Evolutionary conservation across 2,888 invertebrate genomes (phyloP).

Genomic region (Julus scandinavius): DNA sequence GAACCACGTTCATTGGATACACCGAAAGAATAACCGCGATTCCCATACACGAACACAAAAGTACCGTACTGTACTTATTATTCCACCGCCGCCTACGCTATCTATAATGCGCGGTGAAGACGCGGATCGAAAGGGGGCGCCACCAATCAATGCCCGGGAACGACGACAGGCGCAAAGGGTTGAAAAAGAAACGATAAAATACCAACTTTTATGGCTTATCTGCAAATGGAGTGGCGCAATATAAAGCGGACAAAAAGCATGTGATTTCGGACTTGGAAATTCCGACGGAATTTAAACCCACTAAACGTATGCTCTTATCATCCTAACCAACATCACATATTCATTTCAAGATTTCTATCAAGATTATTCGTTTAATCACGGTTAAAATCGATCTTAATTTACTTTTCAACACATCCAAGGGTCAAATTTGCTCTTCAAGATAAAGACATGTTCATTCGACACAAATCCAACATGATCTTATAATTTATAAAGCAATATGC

Average conservation of each 20-base stretch:
- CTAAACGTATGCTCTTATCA: too few species aligned
- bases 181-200: conserved; percentile 17
- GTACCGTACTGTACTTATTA: conserved; percentile 7
- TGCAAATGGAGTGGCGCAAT: neutral
- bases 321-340: too few species aligned
- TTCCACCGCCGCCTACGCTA: conserved; percentile 13
- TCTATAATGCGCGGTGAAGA: neutral
- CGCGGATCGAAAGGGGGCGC: neutral
- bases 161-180: neutral
- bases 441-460: too few species aligned
- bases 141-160: neutral
- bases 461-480: too few species aligned
- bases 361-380: too few species aligned
- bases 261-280: neutral
- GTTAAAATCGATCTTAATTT: too few species aligned
- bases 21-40: conserved; percentile 14
- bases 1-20: conserved; percentile 26
- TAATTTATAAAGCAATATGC: too few species aligned
- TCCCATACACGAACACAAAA: conserved; percentile 14
- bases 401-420: too few species aligned
- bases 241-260: conserved; percentile 1
- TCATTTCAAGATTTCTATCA: too few species aligned
- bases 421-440: too few species aligned
- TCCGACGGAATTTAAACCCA: neutral
- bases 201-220: conserved; percentile 21